Evolutionary conservation across 2,113 vertebrate genomes (phyloP), one percentile per base, ranked within the genome.

Genomic region (Piliocolobus tephrosceles): DNA sequence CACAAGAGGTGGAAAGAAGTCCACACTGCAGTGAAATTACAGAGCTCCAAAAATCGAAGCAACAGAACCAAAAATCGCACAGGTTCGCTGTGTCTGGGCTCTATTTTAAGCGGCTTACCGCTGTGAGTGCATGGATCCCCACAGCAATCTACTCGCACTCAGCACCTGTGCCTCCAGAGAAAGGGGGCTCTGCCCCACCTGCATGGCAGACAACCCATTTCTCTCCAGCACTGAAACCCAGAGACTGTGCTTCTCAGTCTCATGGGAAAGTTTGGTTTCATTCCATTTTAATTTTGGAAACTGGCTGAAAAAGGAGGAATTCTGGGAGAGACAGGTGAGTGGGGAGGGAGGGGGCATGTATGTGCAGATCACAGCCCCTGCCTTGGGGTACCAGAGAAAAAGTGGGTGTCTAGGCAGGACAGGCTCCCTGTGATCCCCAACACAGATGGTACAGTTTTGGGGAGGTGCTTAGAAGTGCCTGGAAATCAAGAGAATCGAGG

Each of bases 271-370:
- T 70, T 40, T 73, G 70, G 52, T 22, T 76, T 78, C 45, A 78
- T 78, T 81, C 45, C 40, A 6, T 57, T 66, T 96, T 76, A 76
- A 68, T 58, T 96, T 35, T 76, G n/a, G 75, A 81, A 94, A 87
- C n/a, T 43, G 47, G 58, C 47, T 55, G 27, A 61, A n/a, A n/a
- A 32, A 57, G 38, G 0, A 12, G 50, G 55, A 93, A 90, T 83
- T 58, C 47, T 0, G 32, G 38, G 8, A 47, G 25, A 22, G 81
- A n/a, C 0, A 38, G 6, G 66, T 30, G 8, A 27, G 10, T 17
- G 20, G 81, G 11, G 35, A 27, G 8, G 40, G 3, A 20, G 47
- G 4, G 30, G 57, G 27, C 5, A 2, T 70, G 30, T 12, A 3
- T 6, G 1, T 3, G 61, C 45, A 47, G n/a, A 30, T 86, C 83